Conservation (phyloP, 2,113 vertebrate species). For the Apodemus speciosus region DNA sequence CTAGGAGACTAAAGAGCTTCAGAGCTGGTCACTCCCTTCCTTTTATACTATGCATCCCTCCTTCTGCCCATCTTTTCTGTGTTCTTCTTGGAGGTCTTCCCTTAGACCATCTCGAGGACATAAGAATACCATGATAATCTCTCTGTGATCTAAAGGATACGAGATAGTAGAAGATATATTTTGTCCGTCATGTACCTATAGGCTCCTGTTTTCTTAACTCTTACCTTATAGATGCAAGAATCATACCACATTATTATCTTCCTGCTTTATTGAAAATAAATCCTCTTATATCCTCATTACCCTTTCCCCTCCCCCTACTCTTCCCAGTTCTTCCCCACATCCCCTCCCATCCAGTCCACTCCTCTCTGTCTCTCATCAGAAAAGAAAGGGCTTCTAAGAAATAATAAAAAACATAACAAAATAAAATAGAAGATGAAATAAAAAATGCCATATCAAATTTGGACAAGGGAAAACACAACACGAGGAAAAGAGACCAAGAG, state of each 20-base stretch:
- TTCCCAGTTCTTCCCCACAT: background rate
- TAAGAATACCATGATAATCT: background rate
- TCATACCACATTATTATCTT: background rate
- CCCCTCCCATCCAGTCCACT: background rate
- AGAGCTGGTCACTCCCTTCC: background rate
- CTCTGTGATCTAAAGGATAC: background rate
- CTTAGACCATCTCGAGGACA: background rate
- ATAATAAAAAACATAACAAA: background rate
- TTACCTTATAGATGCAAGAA: background rate
- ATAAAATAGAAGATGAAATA: background rate
- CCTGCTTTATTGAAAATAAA: background rate
- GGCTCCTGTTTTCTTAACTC: background rate
- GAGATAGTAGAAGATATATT: background rate
- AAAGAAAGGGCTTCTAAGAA: background rate
- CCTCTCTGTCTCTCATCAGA: background rate
- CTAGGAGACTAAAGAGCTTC: background rate
- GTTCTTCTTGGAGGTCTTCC: background rate
- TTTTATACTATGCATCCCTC: fast-evolving
- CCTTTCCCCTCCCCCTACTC: background rate
- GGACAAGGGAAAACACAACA: background rate
- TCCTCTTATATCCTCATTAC: background rate
- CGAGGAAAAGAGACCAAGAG: background rate
- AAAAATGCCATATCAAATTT: background rate
- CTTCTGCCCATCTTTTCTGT: background rate
- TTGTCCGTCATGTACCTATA: background rate